These are phyloP conservation scores for Ovis aries DNA, from an alignment of 2,113 vertebrate species.

Conservation along the genomic window ARS-UI_Ramb_v3.0 NC_056058.1:103338001-103338500, in stretches of 20 bases:
- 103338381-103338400: not conserved
- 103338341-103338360: not conserved
- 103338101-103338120: slow-evolving; percentile 68
- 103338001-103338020: not conserved
- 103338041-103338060: slow-evolving; percentile 20
- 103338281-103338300: slow-evolving; percentile 26
- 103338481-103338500: not conserved
- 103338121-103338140: slow-evolving; percentile 45
- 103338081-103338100: slow-evolving; percentile 56
- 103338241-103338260: slow-evolving; percentile 4
- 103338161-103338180: slow-evolving; percentile 62
- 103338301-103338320: slow-evolving; percentile 35
- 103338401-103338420: not conserved
- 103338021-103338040: slow-evolving; percentile 45
- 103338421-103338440: not conserved
- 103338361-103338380: not conserved
- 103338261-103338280: slow-evolving; percentile 48
- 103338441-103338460: not conserved
- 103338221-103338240: slow-evolving; percentile 29
- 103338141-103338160: slow-evolving; percentile 70
- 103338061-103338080: slow-evolving; percentile 61
- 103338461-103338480: not conserved
- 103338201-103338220: slow-evolving; percentile 38
- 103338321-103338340: slow-evolving; percentile 18
- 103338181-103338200: slow-evolving; percentile 56